Evolutionary conservation across 2,888 invertebrate species (phyloP), one percentile per base, ranked within the genome.

Genomic region (Ariolimax columbianus): DNA sequence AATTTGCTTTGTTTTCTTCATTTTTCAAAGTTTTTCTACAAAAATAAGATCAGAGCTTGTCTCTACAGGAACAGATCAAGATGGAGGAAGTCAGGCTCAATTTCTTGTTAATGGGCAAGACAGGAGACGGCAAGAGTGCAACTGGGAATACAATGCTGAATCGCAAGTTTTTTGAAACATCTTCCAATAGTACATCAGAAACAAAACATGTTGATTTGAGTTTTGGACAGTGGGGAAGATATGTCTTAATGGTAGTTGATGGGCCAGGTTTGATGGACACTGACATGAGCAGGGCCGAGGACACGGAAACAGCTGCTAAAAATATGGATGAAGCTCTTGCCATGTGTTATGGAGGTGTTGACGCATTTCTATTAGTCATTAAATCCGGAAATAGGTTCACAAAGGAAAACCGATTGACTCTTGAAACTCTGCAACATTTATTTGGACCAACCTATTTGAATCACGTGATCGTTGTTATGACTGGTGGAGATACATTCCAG

Each of bases 401-500:
- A 23, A 0, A 19, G 2, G 72, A 72, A 40, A 40, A 72, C 23
- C 4, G 3, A 26, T 1, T 23, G 0, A 14, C 72, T 0, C 40
- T 40, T 0, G 6, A 40, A 19, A 23, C 72, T 7, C 26, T 72
- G 23, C 40, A 72, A 23, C 4, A 0, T 4, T 40, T 72, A 11
- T 72, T 72, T 40, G 72, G 36, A n/a, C n/a, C n/a, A n/a, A n/a
- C n/a, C n/a, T n/a, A n/a, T n/a, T n/a, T n/a, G n/a, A n/a, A n/a
- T n/a, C n/a, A n/a, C n/a, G n/a, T n/a, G n/a, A n/a, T n/a, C n/a
- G n/a, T n/a, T n/a, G n/a, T n/a, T n/a, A n/a, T 77, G 26, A 77
- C 77, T 1, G 14, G 77, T 6, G 77, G 77, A 14, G 77, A 77
- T 38, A 14, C 33, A 3, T 77, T 77, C 59, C 47, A 75, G 33